phyloP scores from a whole-genome alignment of 2,888 invertebrate species.

The Noctua janthina region DNA sequence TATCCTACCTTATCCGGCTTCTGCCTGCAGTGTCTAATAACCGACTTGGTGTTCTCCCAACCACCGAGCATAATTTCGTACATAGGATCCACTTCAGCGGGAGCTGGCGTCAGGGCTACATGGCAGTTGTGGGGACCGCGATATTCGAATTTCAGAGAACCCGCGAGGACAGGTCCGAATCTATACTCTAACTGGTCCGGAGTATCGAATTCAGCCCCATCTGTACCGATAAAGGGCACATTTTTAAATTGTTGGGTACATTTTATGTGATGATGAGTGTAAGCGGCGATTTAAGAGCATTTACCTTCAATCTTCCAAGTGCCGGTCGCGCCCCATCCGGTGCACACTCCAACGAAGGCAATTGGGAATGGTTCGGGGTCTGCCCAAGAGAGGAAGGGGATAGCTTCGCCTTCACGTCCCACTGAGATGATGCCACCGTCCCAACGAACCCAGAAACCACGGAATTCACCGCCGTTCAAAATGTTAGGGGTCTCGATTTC shows the following conservation, averaged over 20 bases:
- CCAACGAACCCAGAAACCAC: conserved; percentile 96
- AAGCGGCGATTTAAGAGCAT: conserved; percentile 18
- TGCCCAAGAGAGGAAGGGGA: conserved; percentile 93
- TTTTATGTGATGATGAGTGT: conserved; percentile 72
- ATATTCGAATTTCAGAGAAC: conserved; percentile 90
- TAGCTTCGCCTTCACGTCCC: conserved; percentile 93
- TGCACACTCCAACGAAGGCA: conserved; percentile 94
- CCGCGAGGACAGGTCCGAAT: conserved; percentile 90
- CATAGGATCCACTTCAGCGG: conserved; percentile 91
- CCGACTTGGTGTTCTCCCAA: conserved; percentile 92
- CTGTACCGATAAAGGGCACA: conserved; percentile 82
- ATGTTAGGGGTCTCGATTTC: conserved; percentile 93
- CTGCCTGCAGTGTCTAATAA: conserved; percentile 91
- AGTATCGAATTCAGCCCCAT: conserved; percentile 89
- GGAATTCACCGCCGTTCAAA: conserved; percentile 93
- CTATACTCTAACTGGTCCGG: conserved; percentile 91
- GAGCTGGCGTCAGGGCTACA: conserved; percentile 89
- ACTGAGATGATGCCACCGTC: conserved; percentile 92
- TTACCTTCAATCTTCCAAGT: conserved; percentile 95
- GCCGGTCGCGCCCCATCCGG: conserved; percentile 96
- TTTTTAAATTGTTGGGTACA: conserved; percentile 87
- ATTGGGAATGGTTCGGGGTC: conserved; percentile 93
- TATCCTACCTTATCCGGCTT: conserved; percentile 91
- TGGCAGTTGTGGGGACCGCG: conserved; percentile 92
- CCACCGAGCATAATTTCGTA: conserved; percentile 93